phyloP scores from a whole-genome alignment of 92 coral and sea anemone genomes.

The Palythoa grandis region DNA sequence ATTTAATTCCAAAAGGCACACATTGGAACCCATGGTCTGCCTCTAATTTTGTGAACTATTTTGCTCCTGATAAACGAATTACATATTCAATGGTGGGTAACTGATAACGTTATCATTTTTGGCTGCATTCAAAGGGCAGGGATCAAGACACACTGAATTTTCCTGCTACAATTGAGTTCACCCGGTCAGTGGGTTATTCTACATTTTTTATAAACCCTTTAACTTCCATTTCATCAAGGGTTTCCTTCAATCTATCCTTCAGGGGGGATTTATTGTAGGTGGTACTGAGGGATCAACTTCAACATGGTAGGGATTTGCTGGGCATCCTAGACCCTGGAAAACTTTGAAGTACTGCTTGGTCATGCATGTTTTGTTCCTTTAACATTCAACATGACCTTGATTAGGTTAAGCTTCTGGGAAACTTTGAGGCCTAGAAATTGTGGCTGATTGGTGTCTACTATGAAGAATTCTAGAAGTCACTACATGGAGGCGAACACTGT shows the following conservation, averaged over 20 bases:
- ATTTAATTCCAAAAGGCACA: too few species aligned
- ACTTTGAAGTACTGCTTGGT: slow-evolving; percentile 43
- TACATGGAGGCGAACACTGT: slow-evolving; percentile 23
- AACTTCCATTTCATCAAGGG: too few species aligned
- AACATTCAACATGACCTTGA: slow-evolving; percentile 44
- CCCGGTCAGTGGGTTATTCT: slow-evolving; percentile 13
- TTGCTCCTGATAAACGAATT: too few species aligned
- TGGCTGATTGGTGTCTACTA: slow-evolving; percentile 48
- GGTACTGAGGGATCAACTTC: slow-evolving; percentile 27
- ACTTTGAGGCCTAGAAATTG: slow-evolving; percentile 52
- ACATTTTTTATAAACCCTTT: slow-evolving; percentile 11
- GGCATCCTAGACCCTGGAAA: slow-evolving; percentile 57
- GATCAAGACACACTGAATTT: background rate
- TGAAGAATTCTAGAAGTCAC: slow-evolving; percentile 33
- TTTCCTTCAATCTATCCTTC: too few species aligned
- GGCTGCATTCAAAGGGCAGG: slow-evolving; percentile 5
- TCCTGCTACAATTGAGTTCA: too few species aligned
- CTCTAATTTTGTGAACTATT: too few species aligned
- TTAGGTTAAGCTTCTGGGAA: slow-evolving; percentile 52
- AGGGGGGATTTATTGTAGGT: too few species aligned
- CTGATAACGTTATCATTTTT: slow-evolving; percentile 32
- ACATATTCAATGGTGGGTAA: slow-evolving; percentile 37
- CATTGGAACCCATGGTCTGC: too few species aligned
- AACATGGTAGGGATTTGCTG: slow-evolving; percentile 57
- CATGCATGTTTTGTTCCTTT: background rate